Conservation (phyloP, 2,113 vertebrate genomes). For the Zosterops pallidus region DNA sequence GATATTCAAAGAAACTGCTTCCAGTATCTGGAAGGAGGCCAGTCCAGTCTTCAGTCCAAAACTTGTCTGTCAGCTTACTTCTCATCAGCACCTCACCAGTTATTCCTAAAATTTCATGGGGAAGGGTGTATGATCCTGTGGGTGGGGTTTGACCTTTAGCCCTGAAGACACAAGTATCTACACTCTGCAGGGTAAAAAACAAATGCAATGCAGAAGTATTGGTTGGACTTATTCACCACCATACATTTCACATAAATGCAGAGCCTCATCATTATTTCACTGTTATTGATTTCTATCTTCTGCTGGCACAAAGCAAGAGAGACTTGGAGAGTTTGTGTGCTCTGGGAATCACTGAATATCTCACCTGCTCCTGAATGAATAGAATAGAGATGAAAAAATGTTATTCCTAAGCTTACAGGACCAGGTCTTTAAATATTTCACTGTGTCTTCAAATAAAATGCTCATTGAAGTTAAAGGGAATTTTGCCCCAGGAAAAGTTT, state of each 20-base stretch:
- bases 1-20: background rate
- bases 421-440: conserved; percentile 6
- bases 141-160: background rate
- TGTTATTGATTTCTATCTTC: conserved; percentile 44
- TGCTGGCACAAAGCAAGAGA: background rate
- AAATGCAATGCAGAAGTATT: background rate
- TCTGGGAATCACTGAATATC: background rate
- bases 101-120: background rate
- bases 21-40: background rate
- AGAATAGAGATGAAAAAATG: conserved; percentile 12
- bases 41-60: background rate
- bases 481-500: conserved; percentile 30
- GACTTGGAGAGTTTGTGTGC: background rate
- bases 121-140: background rate
- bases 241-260: background rate
- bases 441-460: conserved; percentile 10
- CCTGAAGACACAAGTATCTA: background rate
- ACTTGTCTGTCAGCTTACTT: background rate
- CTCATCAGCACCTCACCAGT: background rate
- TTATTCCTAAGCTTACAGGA: background rate
- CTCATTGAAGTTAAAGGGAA: background rate
- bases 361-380: background rate
- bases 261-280: conserved; percentile 42
- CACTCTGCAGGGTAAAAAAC: background rate
- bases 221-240: background rate